Evolutionary conservation across 2,888 invertebrate genomes (phyloP).

Genomic region (Tinea pellionella): DNA sequence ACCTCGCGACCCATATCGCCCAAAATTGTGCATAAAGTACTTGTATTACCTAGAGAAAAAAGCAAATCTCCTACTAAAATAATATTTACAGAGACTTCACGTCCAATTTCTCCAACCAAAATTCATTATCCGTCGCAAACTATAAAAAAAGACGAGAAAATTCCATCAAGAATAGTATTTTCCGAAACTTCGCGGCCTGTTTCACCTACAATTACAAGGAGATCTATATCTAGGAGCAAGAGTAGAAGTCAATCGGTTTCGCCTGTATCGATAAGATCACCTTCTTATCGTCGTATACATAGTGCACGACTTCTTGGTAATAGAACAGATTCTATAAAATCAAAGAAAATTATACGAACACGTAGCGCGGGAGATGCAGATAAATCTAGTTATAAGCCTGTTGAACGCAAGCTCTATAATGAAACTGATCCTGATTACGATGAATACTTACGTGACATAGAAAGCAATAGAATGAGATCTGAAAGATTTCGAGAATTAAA

Average conservation of each 20-base stretch:
- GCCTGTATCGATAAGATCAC: constrained; percentile 73
- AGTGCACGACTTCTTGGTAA: constrained; percentile 51
- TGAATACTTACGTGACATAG: constrained; percentile 74
- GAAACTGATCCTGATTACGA: constrained; percentile 73
- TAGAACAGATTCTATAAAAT: constrained; percentile 35
- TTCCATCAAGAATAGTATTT: constrained; percentile 40
- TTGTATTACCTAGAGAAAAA: constrained; percentile 23
- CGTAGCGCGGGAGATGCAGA: constrained; percentile 76
- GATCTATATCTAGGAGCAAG: constrained; percentile 21
- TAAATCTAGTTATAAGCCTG: constrained; percentile 34
- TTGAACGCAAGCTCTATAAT: constrained; percentile 21
- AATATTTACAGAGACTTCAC: constrained; percentile 44
- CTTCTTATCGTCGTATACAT: constrained; percentile 74
- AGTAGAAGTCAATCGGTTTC: constrained; percentile 63
- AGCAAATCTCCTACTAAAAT: constrained; percentile 42
- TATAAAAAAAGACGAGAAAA: constrained; percentile 28
- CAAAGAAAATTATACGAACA: constrained; percentile 65
- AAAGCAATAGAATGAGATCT: constrained; percentile 76
- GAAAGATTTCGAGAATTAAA: constrained; percentile 87
- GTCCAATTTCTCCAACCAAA: constrained; percentile 44
- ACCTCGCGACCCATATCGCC: constrained; percentile 49
- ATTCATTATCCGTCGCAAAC: constrained; percentile 25
- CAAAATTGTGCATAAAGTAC: constrained; percentile 29
- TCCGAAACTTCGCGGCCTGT: constrained; percentile 53
- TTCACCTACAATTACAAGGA: constrained; percentile 44